Conservation (phyloP, 1,140 invertebrate genomes). For the Drosophila truncata region DNA sequence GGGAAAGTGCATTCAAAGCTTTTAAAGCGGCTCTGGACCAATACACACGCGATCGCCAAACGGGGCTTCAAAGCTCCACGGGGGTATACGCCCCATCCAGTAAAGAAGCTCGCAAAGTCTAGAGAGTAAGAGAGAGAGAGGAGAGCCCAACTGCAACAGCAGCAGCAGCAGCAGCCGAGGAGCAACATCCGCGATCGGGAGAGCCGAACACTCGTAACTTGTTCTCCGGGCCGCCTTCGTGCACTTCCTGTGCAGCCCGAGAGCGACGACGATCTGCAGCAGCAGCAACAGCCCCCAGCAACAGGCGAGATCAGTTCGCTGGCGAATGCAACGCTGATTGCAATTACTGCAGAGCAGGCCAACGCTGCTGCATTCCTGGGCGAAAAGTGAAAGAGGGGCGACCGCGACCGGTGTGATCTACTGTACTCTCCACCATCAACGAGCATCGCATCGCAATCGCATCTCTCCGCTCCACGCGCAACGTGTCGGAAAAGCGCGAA, state of each 20-base stretch:
- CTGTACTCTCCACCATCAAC: constrained; percentile 61
- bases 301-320: constrained; percentile 76
- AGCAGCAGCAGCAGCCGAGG: constrained; percentile 55
- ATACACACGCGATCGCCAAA: constrained; percentile 20
- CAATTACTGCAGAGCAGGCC: constrained; percentile 64
- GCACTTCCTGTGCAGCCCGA: constrained; percentile 72
- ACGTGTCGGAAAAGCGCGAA: constrained; percentile 65
- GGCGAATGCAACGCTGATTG: constrained; percentile 80
- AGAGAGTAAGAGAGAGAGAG: constrained; percentile 11
- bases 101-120: not conserved
- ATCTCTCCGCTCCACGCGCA: constrained; percentile 31
- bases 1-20: constrained; percentile 65
- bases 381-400: constrained; percentile 63
- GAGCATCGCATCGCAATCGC: constrained; percentile 27
- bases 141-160: constrained; percentile 38
- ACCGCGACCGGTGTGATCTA: constrained; percentile 45
- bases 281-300: constrained; percentile 52
- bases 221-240: constrained; percentile 72
- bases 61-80: constrained; percentile 60
- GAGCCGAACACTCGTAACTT: constrained; percentile 67
- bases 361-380: constrained; percentile 59
- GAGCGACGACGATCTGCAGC: constrained; percentile 38
- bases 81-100: constrained; percentile 58
- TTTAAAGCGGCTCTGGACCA: constrained; percentile 52
- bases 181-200: constrained; percentile 19